Percentiles rank a stretch among this genome's conserved stretches.
phyloP scores from a whole-genome alignment of 2,888 invertebrate species.

The Sphecodes monilicornis region DNA sequence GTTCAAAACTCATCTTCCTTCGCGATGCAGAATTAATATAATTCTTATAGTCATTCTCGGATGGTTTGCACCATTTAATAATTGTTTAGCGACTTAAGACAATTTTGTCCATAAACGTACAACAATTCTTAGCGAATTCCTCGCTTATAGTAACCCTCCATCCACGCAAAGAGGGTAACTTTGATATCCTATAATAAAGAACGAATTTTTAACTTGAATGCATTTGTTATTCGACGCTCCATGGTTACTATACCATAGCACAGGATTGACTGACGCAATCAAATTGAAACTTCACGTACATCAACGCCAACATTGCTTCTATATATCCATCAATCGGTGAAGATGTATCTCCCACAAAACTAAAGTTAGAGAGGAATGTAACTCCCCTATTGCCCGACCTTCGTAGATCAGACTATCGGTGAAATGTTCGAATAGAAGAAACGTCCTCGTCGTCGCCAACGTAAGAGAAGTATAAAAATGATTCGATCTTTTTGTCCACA shows the following conservation, averaged over 20 bases:
- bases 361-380: not conserved
- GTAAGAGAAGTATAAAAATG: not conserved
- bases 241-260: not conserved
- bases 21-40: no score
- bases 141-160: no score
- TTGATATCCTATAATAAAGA: no score
- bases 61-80: no score
- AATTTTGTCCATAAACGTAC: no score
- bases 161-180: no score
- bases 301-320: not conserved
- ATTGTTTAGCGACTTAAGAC: no score
- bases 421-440: not conserved
- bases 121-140: no score
- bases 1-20: no score
- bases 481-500: not conserved
- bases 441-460: not conserved
- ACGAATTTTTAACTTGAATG: no score
- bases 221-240: not conserved
- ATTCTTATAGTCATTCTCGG: no score
- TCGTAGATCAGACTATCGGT: not conserved
- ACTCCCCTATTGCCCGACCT: not conserved
- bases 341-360: not conserved
- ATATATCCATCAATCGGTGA: not conserved
- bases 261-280: not conserved
- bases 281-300: slow-evolving; percentile 1